These are phyloP conservation scores for Temnothorax ravouxi DNA, from an alignment of 2,888 invertebrate genomes.

Conservation along the genomic window DNA sequence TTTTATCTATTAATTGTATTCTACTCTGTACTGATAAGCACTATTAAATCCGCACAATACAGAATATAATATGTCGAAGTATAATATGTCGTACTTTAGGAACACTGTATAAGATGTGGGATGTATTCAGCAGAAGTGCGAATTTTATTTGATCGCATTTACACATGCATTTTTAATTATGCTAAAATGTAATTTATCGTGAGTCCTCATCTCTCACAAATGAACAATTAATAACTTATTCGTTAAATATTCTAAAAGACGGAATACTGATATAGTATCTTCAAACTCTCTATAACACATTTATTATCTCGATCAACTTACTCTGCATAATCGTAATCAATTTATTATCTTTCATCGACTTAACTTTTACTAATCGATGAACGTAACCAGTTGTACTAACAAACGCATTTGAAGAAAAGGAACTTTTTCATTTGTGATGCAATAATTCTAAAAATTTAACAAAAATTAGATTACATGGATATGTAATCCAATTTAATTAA, in stretches of 20 bases:
- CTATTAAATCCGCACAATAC: not conserved
- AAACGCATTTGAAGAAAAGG: not conserved
- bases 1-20: not conserved
- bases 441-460: conserved; percentile 19
- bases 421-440: not conserved
- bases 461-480: not conserved
- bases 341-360: conserved; percentile 56
- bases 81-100: too few relatives aligned
- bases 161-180: conserved; percentile 67
- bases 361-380: conserved; percentile 5
- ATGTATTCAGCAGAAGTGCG: conserved; percentile 7
- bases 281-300: conserved; percentile 51
- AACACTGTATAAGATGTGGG: not conserved
- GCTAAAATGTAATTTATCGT: conserved; percentile 48
- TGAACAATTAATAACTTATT: too few relatives aligned
- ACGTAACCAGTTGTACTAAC: not conserved
- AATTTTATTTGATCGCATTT: conserved; percentile 55
- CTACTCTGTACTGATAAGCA: not conserved
- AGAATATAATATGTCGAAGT: not conserved
- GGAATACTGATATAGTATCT: too few relatives aligned
- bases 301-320: conserved; percentile 61
- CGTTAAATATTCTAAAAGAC: too few relatives aligned
- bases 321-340: conserved; percentile 55
- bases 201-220: too few relatives aligned
- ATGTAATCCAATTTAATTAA: not conserved